Evolutionary conservation across 1,140 invertebrate genomes (phyloP), one percentile per base, ranked within the genome.

Genomic region (Bombus breviceps): DNA sequence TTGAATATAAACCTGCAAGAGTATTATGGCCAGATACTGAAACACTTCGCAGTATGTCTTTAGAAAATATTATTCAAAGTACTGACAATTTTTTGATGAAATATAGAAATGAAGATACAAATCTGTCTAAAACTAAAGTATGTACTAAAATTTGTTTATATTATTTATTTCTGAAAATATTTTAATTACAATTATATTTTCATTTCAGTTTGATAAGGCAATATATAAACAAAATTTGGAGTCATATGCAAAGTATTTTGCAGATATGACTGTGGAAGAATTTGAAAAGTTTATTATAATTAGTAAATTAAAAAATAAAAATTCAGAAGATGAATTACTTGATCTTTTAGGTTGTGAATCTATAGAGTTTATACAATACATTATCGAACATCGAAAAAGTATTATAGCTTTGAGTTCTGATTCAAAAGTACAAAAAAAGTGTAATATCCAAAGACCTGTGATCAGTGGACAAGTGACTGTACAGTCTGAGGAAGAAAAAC

Each of bases 311-410:
- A 95, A 96, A 90, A 96, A 95, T 64, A 96, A 97, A 92, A 97
- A 98, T 91, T 93, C 98, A 82, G 97, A 99, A 93, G 98, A 97
- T 95, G 98, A 98, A 94, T 94, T 99, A 13, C 97, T 99, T 95
- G 98, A 99, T 89, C 94, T 99, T 34, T 95, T 98, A 80, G 98
- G 98, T 12, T 98, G 97, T 95, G 98, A 99, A 90, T 96, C 98
- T 89, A 97, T 99, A 94, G 98, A 98, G 91, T 96, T 99, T 64
- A 97, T 99, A 73, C 96, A 97, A 91, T 96, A 97, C 72, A 95
- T 99, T 75, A 95, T 99, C 15, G 96, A 97, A 91, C 96, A 98
- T 93, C 95, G 97, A 83, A 93, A 95, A 34, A 95, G 96, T 69
- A 96, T 97, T 57, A 92, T 96, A 10, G 93, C 92, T 13, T 81